Percentiles rank a stretch among this genome's conserved stretches.
phyloP scores from a whole-genome alignment of 1,140 invertebrate species.

The Lamellibrachia luymesi region DNA sequence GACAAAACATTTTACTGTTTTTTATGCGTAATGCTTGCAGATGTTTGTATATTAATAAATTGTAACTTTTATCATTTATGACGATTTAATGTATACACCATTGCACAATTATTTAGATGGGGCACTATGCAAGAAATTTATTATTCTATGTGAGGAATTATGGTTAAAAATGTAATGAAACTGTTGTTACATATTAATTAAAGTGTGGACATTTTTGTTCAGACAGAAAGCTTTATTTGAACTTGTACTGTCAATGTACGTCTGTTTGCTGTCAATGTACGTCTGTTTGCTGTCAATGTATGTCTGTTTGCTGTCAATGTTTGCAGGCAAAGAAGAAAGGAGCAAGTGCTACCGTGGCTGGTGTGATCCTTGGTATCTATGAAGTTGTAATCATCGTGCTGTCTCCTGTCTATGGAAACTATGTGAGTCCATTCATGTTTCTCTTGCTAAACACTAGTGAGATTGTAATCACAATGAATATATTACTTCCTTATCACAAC shows the following conservation, averaged over 20 bases:
- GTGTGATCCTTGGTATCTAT: conserved; percentile 88
- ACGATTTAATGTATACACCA: no score
- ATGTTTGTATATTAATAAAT: no score
- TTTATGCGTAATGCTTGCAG: no score
- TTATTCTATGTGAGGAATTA: no score
- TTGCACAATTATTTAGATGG: no score
- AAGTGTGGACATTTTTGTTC: neutral
- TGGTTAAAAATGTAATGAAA: no score
- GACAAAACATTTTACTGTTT: no score
- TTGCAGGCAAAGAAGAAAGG: conserved; percentile 80
- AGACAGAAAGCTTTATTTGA: neutral
- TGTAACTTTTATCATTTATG: no score
- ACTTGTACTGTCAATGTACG: neutral
- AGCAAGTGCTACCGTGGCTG: conserved; percentile 81
- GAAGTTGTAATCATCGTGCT: conserved; percentile 87
- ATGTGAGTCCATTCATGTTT: conserved; percentile 60
- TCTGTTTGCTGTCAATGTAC: neutral
- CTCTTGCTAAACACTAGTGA: neutral
- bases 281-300: no score
- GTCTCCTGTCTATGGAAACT: conserved; percentile 83
- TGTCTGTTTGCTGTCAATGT: conserved; percentile 14
- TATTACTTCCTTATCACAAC: neutral
- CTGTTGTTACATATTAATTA: neutral
- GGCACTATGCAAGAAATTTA: no score
- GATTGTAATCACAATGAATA: conserved; percentile 14